Conservation (phyloP, 2,888 invertebrate genomes). For the Clepsis dumicolana region DNA sequence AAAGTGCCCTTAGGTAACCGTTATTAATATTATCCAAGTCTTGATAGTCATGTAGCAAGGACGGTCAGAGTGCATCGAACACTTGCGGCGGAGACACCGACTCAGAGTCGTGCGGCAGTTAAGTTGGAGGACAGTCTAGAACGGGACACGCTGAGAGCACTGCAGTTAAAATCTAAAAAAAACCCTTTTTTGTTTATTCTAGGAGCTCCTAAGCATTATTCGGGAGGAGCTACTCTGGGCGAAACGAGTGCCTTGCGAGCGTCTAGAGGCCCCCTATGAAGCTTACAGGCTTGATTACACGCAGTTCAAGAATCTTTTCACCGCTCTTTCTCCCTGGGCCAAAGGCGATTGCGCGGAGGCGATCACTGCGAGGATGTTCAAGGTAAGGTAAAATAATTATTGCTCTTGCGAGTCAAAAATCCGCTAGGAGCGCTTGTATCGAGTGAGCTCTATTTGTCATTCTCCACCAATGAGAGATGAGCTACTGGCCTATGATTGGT, state of each 20-base stretch:
- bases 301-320: constrained; percentile 94
- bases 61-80: constrained; percentile 95
- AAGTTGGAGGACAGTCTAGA: constrained; percentile 96
- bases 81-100: constrained; percentile 95
- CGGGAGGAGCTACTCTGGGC: constrained; percentile 93
- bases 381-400: constrained; percentile 84
- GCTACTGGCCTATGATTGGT: too few species aligned
- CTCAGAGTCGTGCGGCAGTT: constrained; percentile 96
- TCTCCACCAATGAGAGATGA: too few species aligned
- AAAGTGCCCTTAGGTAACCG: background rate
- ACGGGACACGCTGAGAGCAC: constrained; percentile 95
- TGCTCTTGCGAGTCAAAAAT: background rate
- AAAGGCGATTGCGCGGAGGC: constrained; percentile 92
- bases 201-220: constrained; percentile 87
- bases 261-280: constrained; percentile 93
- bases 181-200: constrained; percentile 43
- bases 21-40: too few species aligned
- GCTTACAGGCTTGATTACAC: constrained; percentile 95
- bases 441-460: too few species aligned
- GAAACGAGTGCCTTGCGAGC: constrained; percentile 89
- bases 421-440: too few species aligned
- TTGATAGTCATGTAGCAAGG: too few species aligned
- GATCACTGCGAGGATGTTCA: constrained; percentile 95
- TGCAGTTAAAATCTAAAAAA: too few species aligned
- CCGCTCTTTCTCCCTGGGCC: constrained; percentile 96